These are phyloP conservation scores for Anolis apletophallus DNA, from an alignment of 2,797 vertebrate genomes.

Conservation along the genomic window DNA sequence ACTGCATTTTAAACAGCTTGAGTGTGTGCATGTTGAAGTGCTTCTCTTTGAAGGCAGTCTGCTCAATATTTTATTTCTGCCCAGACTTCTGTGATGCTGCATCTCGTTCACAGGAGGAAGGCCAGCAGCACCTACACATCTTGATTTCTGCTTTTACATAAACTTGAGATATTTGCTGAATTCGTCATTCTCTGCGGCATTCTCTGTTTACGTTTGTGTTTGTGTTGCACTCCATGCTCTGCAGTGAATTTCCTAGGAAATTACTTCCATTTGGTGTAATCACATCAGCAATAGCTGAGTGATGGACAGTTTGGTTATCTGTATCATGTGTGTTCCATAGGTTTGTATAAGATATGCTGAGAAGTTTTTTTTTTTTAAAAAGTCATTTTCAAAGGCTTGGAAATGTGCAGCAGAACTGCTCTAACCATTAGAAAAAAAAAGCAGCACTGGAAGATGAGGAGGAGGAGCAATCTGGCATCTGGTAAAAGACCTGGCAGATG, in stretches of 20 bases:
- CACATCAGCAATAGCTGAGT: slow-evolving; percentile 21
- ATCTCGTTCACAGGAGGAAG: not conserved
- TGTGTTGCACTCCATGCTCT: not conserved
- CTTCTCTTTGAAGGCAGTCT: not conserved
- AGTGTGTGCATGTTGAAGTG: not conserved
- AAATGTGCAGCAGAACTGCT: not conserved
- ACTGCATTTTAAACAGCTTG: not conserved
- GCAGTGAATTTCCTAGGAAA: not conserved
- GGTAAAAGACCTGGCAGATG: not conserved
- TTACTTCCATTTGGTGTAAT: slow-evolving; percentile 2
- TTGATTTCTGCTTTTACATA: not conserved
- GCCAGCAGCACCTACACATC: not conserved
- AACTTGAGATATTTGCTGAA: not conserved
- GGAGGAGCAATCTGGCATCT: not conserved
- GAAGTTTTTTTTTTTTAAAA: not conserved
- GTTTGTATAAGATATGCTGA: not conserved
- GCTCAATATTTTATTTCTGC: not conserved
- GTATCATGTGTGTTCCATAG: not conserved
- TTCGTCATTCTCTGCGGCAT: not conserved
- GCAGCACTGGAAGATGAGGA: not conserved
- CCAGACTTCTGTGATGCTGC: not conserved
- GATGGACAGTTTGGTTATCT: not conserved
- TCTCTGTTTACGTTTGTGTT: not conserved
- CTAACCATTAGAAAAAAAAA: slow-evolving; percentile 9
- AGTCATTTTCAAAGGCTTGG: not conserved